Evolutionary conservation across 2,113 vertebrate genomes (phyloP), one percentile per base, ranked within the genome.

Genomic region (Laterallus jamaicensis): DNA sequence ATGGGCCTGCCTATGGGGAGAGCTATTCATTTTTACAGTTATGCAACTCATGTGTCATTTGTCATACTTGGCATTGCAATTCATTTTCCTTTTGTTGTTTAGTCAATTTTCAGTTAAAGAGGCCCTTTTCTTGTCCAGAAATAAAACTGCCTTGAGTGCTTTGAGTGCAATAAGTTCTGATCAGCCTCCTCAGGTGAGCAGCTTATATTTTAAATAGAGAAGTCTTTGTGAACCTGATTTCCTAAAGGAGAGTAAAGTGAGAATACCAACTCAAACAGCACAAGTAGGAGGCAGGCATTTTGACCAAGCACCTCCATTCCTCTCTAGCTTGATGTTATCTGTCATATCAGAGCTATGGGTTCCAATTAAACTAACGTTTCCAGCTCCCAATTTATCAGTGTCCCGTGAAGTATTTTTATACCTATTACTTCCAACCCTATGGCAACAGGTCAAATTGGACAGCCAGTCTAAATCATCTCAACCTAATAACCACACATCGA

Each of bases 11-110:
- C 92, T 75, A 55, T 0, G 0, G 75, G 49, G 37, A 88, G 62
- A 83, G 40, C 31, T 62, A 88, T 94, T 95, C 50, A 47, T 94
- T 80, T 82, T 70, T 47, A 74, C 47, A 66, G 52, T 81, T 90
- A 90, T 19, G 82, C 35, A 91, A 67, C 52, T 81, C 40, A 12
- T 19, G 28, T 84, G 58, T 88, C 55, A 63, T 94, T 95, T 95
- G 84, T 96, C 90, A 84, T 75, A 49, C 19, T 49, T 90, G 80
- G 71, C 35, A 1, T 44, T 67, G 42, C 54, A 81, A 89, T 95
- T 90, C 93, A 13, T 94, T 96, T 95, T 81, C 58, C 22, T 88
- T 88, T 86, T 80, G 58, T 55, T 82, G 55, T 75, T 92, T 90
- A 92, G 67, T 88, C 79, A 85, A 78, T 95, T 94, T 91, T 67